Base-by-base conservation (phyloP, 2,888 invertebrate species). In the Lagria hirta region DNA sequence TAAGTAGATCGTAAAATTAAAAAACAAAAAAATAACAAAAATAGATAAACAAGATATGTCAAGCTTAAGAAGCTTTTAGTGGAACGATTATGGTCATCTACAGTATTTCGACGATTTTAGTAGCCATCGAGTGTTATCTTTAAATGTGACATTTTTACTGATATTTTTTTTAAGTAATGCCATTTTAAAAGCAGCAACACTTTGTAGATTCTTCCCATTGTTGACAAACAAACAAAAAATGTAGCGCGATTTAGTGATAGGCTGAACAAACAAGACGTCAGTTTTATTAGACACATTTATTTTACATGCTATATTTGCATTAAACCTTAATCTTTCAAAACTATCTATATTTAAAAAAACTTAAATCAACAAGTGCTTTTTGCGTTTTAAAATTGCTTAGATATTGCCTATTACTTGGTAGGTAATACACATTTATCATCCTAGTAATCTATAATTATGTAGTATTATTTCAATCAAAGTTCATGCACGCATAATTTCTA, bases 291-390 rank as follows among this genome's bases (percentile, higher is more conserved):
- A 28, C 32, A 17, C 7, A 4, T 18, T 6, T 35, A 38, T 33
- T 41, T 41, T 32, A 26, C 33, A 15, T 16, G 20, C 15, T 8
- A 12, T 23, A 33, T 41, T 41, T 41, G 41, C 41, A 41, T 41
- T 32, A 41, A 41, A 33, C 14, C 30, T 24, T 30, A 30, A 38
- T 38, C 38, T 23, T 28, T 10, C 20, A 20, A 37, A 22, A 32
- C 22, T 23, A 28, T 20, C 28, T 28, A 10, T 32, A 33, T 18
- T 22, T 29, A 30, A 38, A 38, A 38, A 36, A 38, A 38, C 37
- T 38, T 38, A 26, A 41, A 33, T 32, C 32, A 41, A 41, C 41
- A 41, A 24, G 26, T 24, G 22, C 29, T 38, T 29, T 38, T 33
- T 41, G 16, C 33, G 23, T 38, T 30, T 38, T 30, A 30, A 21